Evolutionary conservation across 2,113 vertebrate genomes (phyloP), one percentile per base, ranked within the genome.

Genomic region (Vulpes ferrilata): DNA sequence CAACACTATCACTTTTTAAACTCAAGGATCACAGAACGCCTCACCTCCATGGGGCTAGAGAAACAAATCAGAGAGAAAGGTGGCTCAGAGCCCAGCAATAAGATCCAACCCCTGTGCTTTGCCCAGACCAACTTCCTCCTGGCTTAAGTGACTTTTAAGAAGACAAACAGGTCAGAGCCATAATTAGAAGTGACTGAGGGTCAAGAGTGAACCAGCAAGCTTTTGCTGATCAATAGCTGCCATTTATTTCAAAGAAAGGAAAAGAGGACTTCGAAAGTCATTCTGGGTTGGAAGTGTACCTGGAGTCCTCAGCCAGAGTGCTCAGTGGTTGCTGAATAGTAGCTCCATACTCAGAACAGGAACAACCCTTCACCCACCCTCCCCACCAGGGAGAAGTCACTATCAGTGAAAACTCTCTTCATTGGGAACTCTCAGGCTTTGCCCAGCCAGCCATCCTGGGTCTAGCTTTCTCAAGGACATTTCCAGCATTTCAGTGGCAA

Each of bases 21-120:
- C 91, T 92, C 22, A 12, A 60, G 51, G 25, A 13, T 16, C 55
- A 32, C n/a, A 43, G n/a, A 90, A 73, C 13, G 32, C 53, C 32
- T 60, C n/a, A 2, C 7, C 74, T 25, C 3, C 5, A 3, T 5
- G 8, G 32, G 20, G 12, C 86, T 80, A 25, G 30, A 3, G 6
- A 19, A 64, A 64, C 19, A 83, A n/a, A 83, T 48, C 43, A 30
- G 12, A 1, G 11, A 25, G 15, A 7, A 30, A 25, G 65, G 64
- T 43, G 59, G 20, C 53, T 4, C 59, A 53, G 43, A 80, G 83
- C 23, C 48, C 1, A 35, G 2, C 6, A 4, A 30, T 1, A 11
- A 79, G 48, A 5, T 2, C 20, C 2, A 0, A 11, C 30, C 79
- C 69, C 35, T 15, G 4, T 0, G 1, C 13, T 55, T 23, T 11